Evolutionary conservation across 2,113 vertebrate genomes (phyloP).

Genomic region (Oreochromis aureus): DNA sequence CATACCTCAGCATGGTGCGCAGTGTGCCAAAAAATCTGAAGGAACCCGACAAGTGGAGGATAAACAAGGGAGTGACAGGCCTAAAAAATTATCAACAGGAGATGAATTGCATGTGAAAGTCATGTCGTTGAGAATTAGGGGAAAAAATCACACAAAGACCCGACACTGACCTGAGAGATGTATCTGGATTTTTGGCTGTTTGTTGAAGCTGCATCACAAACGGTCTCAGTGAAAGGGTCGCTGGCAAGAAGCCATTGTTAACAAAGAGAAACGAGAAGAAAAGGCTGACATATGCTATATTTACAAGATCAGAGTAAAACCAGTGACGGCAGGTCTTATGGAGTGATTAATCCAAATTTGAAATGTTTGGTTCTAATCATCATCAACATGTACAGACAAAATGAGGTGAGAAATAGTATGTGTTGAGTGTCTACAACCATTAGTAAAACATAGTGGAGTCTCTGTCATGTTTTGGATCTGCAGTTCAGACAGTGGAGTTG

Average conservation of each 20-base stretch:
- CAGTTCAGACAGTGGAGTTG: neutral
- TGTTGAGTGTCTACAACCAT: neutral
- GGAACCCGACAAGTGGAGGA: neutral
- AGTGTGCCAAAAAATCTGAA: neutral
- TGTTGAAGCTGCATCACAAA: neutral
- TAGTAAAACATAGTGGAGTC: neutral
- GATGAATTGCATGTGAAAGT: neutral
- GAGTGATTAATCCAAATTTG: too few relatives aligned
- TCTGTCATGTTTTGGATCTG: neutral
- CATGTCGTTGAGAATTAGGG: neutral
- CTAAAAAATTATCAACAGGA: neutral
- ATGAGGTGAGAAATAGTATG: neutral
- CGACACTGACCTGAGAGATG: neutral
- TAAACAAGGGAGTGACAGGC: neutral
- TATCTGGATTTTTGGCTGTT: neutral
- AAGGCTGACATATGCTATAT: neutral
- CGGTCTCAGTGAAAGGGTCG: neutral
- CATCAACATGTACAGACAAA: neutral
- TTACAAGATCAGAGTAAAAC: neutral
- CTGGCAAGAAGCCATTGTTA: neutral
- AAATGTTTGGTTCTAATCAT: neutral
- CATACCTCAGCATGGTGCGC: neutral
- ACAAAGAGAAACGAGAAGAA: neutral
- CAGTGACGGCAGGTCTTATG: neutral
- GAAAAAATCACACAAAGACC: neutral